phyloP scores from a whole-genome alignment of 2,113 vertebrate genomes.

The Neopipo cinnamomea region DNA sequence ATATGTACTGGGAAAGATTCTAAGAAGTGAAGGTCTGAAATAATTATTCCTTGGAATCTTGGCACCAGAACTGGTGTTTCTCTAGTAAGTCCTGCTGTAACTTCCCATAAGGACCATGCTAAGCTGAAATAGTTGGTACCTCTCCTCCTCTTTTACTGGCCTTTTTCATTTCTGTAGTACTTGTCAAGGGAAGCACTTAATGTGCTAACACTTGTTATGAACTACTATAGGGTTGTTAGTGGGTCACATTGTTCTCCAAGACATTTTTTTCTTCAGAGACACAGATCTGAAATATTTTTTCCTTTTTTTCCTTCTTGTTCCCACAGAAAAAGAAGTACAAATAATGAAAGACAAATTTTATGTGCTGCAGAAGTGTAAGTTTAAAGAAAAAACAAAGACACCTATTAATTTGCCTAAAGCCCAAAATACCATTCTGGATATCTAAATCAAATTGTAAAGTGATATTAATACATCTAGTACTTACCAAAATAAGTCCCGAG shows the following conservation, averaged over 20 bases:
- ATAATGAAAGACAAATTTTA: neutral
- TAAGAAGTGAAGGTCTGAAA: neutral
- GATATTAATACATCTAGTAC: slow-evolving; percentile 59
- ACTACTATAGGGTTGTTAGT: neutral
- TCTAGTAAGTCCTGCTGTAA: neutral
- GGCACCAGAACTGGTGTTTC: neutral
- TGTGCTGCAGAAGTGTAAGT: neutral
- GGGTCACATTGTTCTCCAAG: neutral
- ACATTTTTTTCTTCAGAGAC: neutral
- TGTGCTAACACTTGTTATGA: neutral
- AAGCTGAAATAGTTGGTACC: neutral
- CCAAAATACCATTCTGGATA: neutral
- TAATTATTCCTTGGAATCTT: neutral
- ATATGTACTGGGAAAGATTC: neutral
- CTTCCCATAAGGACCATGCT: neutral
- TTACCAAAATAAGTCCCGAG: slow-evolving; percentile 98
- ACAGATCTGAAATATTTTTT: neutral
- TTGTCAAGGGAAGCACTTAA: neutral
- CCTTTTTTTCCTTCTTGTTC: neutral
- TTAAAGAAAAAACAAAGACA: neutral
- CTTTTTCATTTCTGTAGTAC: neutral
- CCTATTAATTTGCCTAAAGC: neutral
- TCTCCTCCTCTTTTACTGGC: neutral
- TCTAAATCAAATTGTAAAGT: neutral
- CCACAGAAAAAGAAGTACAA: neutral